Evolutionary conservation across 2,888 invertebrate genomes (phyloP).

Genomic region (Ceramica pisi): DNA sequence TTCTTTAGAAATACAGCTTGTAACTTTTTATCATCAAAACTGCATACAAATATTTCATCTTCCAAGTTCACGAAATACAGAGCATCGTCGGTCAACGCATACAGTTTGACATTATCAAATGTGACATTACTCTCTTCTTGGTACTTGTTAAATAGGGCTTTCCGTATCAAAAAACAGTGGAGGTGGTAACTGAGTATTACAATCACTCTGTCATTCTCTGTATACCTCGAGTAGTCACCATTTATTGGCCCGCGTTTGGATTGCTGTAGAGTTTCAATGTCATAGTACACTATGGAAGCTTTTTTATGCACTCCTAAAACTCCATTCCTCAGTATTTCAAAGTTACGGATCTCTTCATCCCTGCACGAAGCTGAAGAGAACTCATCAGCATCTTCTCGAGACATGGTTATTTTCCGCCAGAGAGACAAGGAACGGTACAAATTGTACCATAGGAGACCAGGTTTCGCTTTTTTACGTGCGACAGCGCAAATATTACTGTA

Average conservation of each 20-base stretch:
- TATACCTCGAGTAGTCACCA: constrained; percentile 77
- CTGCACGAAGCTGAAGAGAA: constrained; percentile 75
- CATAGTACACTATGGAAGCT: constrained; percentile 75
- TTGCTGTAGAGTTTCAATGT: constrained; percentile 72
- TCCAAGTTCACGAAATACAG: constrained; percentile 74
- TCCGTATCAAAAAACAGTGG: constrained; percentile 73
- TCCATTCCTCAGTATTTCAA: constrained; percentile 74
- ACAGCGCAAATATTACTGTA: constrained; percentile 67
- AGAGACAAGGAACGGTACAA: constrained; percentile 80
- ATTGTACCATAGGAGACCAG: constrained; percentile 74
- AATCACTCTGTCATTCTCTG: constrained; percentile 74
- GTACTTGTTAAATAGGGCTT: constrained; percentile 56
- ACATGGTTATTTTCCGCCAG: constrained; percentile 75
- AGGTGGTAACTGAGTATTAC: constrained; percentile 70
- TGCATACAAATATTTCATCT: constrained; percentile 74
- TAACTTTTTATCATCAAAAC: constrained; percentile 58
- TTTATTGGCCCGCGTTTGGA: constrained; percentile 64
- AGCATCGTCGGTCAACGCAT: constrained; percentile 66
- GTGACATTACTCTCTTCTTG: constrained; percentile 60
- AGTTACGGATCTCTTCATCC: constrained; percentile 75
- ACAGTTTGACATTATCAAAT: constrained; percentile 75
- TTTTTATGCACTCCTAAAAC: constrained; percentile 78
- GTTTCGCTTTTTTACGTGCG: constrained; percentile 71
- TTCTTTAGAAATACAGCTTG: constrained; percentile 56
- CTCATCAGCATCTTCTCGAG: constrained; percentile 77